Conservation (phyloP, 2,888 invertebrate species). For the Megalurothrips usitatus region DNA sequence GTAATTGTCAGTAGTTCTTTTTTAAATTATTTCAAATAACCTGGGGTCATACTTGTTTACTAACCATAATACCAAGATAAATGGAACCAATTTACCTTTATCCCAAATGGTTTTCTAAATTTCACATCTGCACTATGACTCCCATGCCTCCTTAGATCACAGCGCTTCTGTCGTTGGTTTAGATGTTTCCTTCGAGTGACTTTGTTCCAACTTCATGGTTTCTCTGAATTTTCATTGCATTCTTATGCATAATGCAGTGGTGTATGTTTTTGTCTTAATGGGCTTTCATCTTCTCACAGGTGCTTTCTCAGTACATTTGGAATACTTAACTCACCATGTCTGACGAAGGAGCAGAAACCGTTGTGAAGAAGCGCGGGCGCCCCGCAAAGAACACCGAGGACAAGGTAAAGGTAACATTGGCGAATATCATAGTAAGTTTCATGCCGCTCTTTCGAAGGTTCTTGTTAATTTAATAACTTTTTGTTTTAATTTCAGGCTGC, state of each 20-base stretch:
- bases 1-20: no score
- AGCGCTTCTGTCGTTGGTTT: no score
- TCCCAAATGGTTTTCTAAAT: not conserved
- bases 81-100: not conserved
- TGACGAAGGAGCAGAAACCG: slow-evolving; percentile 38
- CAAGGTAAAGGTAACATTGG: slow-evolving; percentile 34
- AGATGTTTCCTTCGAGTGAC: no score
- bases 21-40: no score
- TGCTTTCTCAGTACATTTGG: not conserved
- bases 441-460: no score
- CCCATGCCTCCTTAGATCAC: not conserved
- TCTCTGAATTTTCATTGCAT: no score
- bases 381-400: slow-evolving; percentile 35
- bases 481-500: slow-evolving; percentile 28
- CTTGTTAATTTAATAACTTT: not conserved
- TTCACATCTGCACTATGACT: not conserved
- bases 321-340: slow-evolving; percentile 35
- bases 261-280: not conserved
- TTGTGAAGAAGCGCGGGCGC: slow-evolving; percentile 39
- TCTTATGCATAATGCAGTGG: not conserved
- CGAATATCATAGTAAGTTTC: no score
- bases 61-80: not conserved
- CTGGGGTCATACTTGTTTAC: no score
- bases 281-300: not conserved
- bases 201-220: no score